phyloP scores from a whole-genome alignment of 2,797 vertebrate genomes.

The Cyprinodon diabolis region DNA sequence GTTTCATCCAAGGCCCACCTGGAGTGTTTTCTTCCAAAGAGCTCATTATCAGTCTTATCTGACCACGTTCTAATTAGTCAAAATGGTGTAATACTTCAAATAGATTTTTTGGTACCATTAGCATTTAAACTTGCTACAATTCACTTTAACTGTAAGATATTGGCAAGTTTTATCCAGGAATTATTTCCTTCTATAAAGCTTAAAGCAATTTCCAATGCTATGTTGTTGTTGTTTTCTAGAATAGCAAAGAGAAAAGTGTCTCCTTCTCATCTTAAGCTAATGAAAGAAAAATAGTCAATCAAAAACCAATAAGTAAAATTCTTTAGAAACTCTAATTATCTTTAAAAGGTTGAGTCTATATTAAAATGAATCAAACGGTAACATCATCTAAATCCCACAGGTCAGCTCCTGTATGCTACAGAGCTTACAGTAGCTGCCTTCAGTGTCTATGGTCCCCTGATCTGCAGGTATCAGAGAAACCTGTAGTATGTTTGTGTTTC shows the following conservation, averaged over 20 bases:
- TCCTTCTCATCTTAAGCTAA: too few species aligned
- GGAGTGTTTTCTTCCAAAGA: not conserved
- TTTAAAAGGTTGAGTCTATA: too few species aligned
- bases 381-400: not conserved
- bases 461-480: constrained; percentile 16
- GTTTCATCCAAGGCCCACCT: not conserved
- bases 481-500: constrained; percentile 20
- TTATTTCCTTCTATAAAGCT: not conserved
- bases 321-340: too few species aligned
- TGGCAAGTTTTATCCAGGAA: not conserved
- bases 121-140: not conserved
- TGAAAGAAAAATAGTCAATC: too few species aligned
- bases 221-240: too few species aligned
- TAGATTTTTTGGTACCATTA: too few species aligned
- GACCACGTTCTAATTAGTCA: not conserved
- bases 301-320: too few species aligned
- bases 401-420: not conserved
- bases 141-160: not conserved
- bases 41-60: not conserved
- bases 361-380: not conserved
- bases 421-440: not conserved
- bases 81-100: not conserved
- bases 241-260: too few species aligned
- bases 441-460: not conserved
- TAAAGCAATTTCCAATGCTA: not conserved